Evolutionary conservation across 2,888 invertebrate genomes (phyloP).

Genomic region (Eupithecia vulgata): DNA sequence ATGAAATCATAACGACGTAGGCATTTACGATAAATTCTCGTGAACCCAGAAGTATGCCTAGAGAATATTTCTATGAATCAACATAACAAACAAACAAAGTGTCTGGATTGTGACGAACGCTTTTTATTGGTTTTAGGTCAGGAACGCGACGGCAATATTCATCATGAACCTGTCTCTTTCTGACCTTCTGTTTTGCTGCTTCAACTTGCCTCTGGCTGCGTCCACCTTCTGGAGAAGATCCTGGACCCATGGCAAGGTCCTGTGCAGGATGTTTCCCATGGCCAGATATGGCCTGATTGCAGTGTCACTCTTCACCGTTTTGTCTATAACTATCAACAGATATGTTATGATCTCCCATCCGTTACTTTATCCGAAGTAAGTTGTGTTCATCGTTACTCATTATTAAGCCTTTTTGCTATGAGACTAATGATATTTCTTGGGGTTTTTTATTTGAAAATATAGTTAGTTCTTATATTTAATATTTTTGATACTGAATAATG

Average conservation of each 20-base stretch:
- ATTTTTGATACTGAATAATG: too few species aligned
- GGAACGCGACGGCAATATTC: conserved; percentile 92
- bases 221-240: conserved; percentile 89
- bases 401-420: background rate
- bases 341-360: conserved; percentile 93
- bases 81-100: conserved; percentile 7
- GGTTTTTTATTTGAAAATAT: background rate
- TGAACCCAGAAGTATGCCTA: background rate
- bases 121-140: conserved; percentile 81
- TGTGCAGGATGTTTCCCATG: conserved; percentile 90
- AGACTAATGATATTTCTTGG: background rate
- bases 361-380: conserved; percentile 89
- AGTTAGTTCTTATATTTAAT: background rate
- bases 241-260: conserved; percentile 87
- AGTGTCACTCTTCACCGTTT: conserved; percentile 90
- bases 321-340: conserved; percentile 92
- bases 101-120: conserved; percentile 3
- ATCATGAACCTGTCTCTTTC: conserved; percentile 92
- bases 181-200: conserved; percentile 91
- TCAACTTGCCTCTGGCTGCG: conserved; percentile 90
- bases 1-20: conserved; percentile 13
- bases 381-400: background rate
- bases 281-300: conserved; percentile 90
- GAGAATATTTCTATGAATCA: conserved; percentile 7
- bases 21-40: background rate